Percentiles rank a stretch among this genome's conserved stretches.
Evolutionary conservation across 2,113 vertebrate species (phyloP).

Genomic region (Albula glossodonta): DNA sequence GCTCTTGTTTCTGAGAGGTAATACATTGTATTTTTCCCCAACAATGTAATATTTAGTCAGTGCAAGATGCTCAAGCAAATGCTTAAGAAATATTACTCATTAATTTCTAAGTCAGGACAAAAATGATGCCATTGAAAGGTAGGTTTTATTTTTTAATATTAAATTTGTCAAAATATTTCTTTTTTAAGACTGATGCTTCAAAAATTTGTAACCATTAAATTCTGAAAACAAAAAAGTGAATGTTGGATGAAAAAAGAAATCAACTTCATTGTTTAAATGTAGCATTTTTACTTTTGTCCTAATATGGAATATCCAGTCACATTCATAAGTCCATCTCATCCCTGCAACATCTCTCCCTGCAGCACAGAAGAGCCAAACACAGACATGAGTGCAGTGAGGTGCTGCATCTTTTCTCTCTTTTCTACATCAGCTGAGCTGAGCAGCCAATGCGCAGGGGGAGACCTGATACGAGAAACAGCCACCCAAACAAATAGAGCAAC

Average conservation of each 20-base stretch:
- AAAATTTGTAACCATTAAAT: neutral
- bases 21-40: neutral
- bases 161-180: neutral
- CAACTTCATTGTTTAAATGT: no score
- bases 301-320: no score
- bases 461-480: neutral
- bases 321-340: no score
- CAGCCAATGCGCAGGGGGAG: neutral
- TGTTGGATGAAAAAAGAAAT: no score
- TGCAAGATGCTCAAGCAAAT: no score
- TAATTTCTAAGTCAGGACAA: no score
- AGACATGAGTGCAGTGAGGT: no score
- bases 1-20: neutral
- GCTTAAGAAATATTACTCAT: no score
- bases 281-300: no score
- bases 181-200: neutral
- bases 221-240: neutral
- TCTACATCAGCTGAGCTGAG: neutral
- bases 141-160: neutral
- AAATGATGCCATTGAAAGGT: neutral
- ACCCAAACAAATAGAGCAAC: neutral
- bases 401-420: neutral
- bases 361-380: neutral
- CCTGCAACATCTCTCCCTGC: no score
- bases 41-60: no score